phyloP scores from a whole-genome alignment of 2,888 invertebrate genomes.

The Chesias legatella region DNA sequence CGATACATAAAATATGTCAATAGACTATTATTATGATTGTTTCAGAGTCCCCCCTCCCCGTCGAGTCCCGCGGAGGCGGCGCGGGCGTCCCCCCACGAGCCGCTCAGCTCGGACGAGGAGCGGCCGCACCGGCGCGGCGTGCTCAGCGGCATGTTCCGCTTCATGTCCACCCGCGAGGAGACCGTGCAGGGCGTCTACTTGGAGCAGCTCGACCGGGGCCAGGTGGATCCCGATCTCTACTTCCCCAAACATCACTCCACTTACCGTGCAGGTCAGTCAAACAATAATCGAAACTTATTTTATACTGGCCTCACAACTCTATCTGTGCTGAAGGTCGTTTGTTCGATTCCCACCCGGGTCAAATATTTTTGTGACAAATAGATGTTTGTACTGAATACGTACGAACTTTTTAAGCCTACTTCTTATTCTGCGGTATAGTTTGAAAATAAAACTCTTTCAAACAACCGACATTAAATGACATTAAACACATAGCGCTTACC shows the following conservation, averaged over 20 bases:
- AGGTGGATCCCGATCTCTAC: constrained; percentile 95
- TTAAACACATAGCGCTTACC: too few relatives aligned
- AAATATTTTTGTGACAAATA: too few relatives aligned
- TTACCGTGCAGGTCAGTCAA: constrained; percentile 68
- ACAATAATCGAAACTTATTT: too few relatives aligned
- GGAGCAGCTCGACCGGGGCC: constrained; percentile 93
- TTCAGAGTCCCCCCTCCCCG: constrained; percentile 39
- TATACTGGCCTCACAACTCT: too few relatives aligned
- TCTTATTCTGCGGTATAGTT: too few relatives aligned
- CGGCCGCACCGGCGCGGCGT: constrained; percentile 82
- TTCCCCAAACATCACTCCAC: constrained; percentile 88
- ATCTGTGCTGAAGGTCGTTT: too few relatives aligned
- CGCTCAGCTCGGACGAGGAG: constrained; percentile 76
- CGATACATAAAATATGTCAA: too few relatives aligned
- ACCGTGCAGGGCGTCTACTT: constrained; percentile 89
- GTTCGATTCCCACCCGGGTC: too few relatives aligned
- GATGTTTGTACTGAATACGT: too few relatives aligned
- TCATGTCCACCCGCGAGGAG: constrained; percentile 83
- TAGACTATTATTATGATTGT: background rate
- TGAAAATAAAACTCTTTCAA: too few relatives aligned
- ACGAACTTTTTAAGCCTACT: too few relatives aligned
- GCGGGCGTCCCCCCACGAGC: constrained; percentile 62
- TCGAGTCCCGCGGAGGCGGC: constrained; percentile 49
- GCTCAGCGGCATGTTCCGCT: constrained; percentile 95
- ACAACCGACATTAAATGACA: too few relatives aligned